Percentiles rank a stretch among this genome's conserved stretches.
Conservation (phyloP, 2,888 invertebrate species). For the Troides oblongomaculatus region DNA sequence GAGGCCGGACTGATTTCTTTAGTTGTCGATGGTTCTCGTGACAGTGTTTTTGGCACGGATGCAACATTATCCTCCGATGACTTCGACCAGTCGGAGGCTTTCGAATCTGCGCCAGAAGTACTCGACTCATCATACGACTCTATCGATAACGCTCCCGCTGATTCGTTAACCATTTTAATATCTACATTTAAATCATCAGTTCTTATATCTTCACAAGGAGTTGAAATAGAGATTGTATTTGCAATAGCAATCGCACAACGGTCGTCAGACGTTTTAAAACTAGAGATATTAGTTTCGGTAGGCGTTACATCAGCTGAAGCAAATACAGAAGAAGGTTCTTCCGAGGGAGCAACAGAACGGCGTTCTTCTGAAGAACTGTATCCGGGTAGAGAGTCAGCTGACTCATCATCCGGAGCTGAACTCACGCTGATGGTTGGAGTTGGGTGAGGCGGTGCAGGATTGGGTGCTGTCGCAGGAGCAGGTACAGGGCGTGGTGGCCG, state of each 20-base stretch:
- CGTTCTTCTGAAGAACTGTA: slow-evolving; percentile 60
- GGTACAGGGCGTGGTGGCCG: slow-evolving; percentile 60
- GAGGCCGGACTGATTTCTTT: slow-evolving; percentile 54
- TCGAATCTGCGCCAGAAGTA: slow-evolving; percentile 43
- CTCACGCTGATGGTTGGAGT: slow-evolving; percentile 86
- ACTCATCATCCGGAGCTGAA: slow-evolving; percentile 83
- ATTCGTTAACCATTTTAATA: slow-evolving; percentile 38
- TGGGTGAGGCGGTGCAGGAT: slow-evolving; percentile 51
- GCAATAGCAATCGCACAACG: slow-evolving; percentile 35
- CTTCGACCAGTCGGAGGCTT: slow-evolving; percentile 44
- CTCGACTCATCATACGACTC: slow-evolving; percentile 45
- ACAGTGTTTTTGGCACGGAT: slow-evolving; percentile 43
- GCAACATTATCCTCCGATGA: slow-evolving; percentile 46
- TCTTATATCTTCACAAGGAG: slow-evolving; percentile 40
- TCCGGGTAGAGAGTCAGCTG: slow-evolving; percentile 50
- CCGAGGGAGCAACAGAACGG: slow-evolving; percentile 61
- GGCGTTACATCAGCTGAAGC: slow-evolving; percentile 69
- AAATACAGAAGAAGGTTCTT: slow-evolving; percentile 72
- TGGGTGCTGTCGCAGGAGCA: slow-evolving; percentile 53
- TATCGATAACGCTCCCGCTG: slow-evolving; percentile 33
- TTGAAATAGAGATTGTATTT: slow-evolving; percentile 34
- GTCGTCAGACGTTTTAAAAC: slow-evolving; percentile 38
- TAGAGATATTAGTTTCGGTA: slow-evolving; percentile 49
- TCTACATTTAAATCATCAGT: slow-evolving; percentile 44
- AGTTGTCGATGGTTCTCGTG: slow-evolving; percentile 52